A percentile compares a stretch with the other conserved stretches of the same genome.
Conservation (phyloP, 2,797 vertebrate genomes). For the Macropodus opercularis region DNA sequence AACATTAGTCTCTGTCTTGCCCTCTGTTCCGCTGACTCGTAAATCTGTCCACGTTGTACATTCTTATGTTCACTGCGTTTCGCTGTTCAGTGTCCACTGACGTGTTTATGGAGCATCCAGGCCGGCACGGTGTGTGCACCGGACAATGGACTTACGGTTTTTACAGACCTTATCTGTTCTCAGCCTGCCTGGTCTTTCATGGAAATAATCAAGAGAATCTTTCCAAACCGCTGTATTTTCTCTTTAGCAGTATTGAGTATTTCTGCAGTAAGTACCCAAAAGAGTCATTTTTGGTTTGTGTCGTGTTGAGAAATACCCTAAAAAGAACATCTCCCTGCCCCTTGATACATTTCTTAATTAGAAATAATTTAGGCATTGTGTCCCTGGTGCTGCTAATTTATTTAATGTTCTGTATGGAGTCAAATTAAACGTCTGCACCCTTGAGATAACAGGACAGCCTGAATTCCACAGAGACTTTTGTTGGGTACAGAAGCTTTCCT, state of each 20-base stretch:
- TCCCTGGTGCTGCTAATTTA: slow-evolving; percentile 29
- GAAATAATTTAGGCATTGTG: slow-evolving; percentile 22
- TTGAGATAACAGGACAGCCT: not conserved
- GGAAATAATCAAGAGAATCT: not conserved
- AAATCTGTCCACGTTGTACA: slow-evolving; percentile 43
- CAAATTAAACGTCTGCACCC: slow-evolving; percentile 31
- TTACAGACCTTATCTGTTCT: not conserved
- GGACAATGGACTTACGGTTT: not conserved
- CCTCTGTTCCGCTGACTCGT: slow-evolving; percentile 10
- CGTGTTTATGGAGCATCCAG: slow-evolving; percentile 51
- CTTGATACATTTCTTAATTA: slow-evolving; percentile 30
- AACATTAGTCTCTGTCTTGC: not conserved
- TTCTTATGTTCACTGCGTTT: slow-evolving; percentile 52
- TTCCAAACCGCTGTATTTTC: not conserved
- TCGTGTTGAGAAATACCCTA: not conserved
- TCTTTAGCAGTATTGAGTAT: not conserved
- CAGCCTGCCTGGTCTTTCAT: not conserved
- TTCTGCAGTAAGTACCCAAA: not conserved
- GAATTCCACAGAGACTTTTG: slow-evolving; percentile 25
- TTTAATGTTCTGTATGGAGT: slow-evolving; percentile 45
- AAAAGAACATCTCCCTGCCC: slow-evolving; percentile 2
- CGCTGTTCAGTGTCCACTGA: slow-evolving; percentile 41
- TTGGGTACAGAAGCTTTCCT: not conserved
- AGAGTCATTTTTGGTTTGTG: not conserved
- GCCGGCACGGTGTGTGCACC: slow-evolving; percentile 26